Evolutionary conservation across 2,113 vertebrate species (phyloP), one percentile per base, ranked within the genome.

Genomic region (Caloenas nicobarica): DNA sequence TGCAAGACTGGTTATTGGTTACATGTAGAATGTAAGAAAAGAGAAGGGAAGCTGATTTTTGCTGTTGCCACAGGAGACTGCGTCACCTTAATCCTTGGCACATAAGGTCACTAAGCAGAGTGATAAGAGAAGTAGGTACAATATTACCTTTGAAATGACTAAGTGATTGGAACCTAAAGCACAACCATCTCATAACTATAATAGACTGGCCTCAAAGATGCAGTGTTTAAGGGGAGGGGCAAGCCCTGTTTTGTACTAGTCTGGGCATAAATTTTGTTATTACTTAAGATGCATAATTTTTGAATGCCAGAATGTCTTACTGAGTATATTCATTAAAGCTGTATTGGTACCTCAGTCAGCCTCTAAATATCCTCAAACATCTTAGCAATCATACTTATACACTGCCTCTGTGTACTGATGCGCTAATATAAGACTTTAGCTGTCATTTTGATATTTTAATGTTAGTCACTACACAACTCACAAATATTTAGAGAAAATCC

Each of bases 401-500:
- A 8, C 12, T 71, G 48, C 33, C 31, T 87, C 64, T 91, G 29
- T 61, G 80, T 60, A 33, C 69, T 86, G 38, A 85, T 97, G 89
- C 87, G 62, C 54, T 97, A 42, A 71, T 82, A 50, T 36, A 66
- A 81, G 72, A 56, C 15, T 96, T 95, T 48, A 93, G 72, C 53
- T 96, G 90, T 90, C 28, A 53, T 83, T 95, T 95, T 73, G 40
- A 23, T 94, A 69, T 94, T 97, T 95, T 96, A 79, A 92, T 96
- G 88, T 96, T 91, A 95, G 93, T 91, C 79, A 89, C 56, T 84
- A 84, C 62, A 73, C 26, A 65, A 44, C 64, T 89, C 81, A 48
- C 42, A 96, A 96, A 96, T 97, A 96, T 95, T 97, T 94, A 40
- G 78, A 96, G 90, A 95, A 96, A 97, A 91, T 94, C 53, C 42